Conservation (phyloP, 2,113 vertebrate species). For the Lampris megalopsis region DNA sequence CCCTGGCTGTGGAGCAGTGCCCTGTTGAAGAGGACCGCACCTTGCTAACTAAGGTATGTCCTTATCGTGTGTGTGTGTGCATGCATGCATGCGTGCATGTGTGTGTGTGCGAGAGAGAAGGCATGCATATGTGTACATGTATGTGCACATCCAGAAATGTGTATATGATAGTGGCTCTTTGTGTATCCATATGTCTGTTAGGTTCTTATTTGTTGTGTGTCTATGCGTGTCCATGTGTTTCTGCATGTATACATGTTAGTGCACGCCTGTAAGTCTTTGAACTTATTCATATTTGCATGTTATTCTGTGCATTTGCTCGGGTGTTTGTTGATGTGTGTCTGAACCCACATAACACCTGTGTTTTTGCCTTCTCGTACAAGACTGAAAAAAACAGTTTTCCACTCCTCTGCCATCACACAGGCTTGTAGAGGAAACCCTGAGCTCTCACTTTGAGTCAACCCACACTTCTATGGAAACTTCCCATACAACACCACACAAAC, state of each 20-base stretch:
- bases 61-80: background rate
- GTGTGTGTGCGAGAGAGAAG: slow-evolving; percentile 4
- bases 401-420: slow-evolving; percentile 60
- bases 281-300: slow-evolving; percentile 28
- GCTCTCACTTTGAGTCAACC: slow-evolving; percentile 74
- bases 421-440: slow-evolving; percentile 64
- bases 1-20: slow-evolving; percentile 60
- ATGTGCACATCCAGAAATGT: too few species aligned
- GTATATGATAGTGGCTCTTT: too few species aligned
- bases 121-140: background rate
- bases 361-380: too few species aligned
- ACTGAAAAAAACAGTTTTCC: slow-evolving; percentile 68
- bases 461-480: slow-evolving; percentile 77
- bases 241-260: background rate
- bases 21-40: slow-evolving; percentile 54
- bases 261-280: background rate
- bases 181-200: background rate
- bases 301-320: background rate
- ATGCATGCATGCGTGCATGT: background rate
- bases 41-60: slow-evolving; percentile 71
- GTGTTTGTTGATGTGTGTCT: slow-evolving; percentile 13
- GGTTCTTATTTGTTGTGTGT: slow-evolving; percentile 63
- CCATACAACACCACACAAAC: slow-evolving; percentile 51
- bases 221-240: background rate
- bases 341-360: background rate